Evolutionary conservation across 1,140 invertebrate genomes (phyloP).

Genomic region (Paracyclopina nana): DNA sequence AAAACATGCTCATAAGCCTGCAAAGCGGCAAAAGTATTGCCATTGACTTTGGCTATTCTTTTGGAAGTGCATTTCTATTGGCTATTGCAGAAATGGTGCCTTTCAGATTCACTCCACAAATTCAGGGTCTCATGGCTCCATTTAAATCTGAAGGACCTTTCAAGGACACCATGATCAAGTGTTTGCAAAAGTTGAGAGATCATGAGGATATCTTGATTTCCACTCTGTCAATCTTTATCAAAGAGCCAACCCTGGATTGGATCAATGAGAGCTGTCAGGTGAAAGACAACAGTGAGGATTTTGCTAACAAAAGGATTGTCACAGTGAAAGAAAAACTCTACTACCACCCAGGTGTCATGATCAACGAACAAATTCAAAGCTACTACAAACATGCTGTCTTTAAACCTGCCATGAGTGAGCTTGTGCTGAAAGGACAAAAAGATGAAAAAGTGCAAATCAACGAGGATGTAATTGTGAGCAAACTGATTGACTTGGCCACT

Average conservation of each 20-base stretch:
- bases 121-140: neutral
- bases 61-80: neutral
- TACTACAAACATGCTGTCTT: neutral
- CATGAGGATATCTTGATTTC: neutral
- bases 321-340: neutral
- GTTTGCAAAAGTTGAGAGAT: neutral
- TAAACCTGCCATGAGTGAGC: neutral
- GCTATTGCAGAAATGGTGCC: neutral
- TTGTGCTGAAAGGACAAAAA: neutral
- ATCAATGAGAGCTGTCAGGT: neutral
- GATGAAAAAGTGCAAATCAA: neutral
- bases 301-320: neutral
- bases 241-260: neutral
- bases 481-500: neutral
- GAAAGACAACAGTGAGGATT: neutral
- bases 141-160: neutral
- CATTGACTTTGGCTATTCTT: conserved; percentile 1
- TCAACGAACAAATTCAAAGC: neutral
- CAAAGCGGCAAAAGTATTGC: neutral
- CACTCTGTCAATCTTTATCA: neutral
- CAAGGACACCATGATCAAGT: neutral
- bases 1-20: neutral
- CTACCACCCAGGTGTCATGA: neutral
- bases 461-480: neutral
- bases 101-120: neutral